Percentiles rank a stretch among this genome's conserved stretches.
Evolutionary conservation across 2,113 vertebrate species (phyloP).

Genomic region (Diadophis punctatus): DNA sequence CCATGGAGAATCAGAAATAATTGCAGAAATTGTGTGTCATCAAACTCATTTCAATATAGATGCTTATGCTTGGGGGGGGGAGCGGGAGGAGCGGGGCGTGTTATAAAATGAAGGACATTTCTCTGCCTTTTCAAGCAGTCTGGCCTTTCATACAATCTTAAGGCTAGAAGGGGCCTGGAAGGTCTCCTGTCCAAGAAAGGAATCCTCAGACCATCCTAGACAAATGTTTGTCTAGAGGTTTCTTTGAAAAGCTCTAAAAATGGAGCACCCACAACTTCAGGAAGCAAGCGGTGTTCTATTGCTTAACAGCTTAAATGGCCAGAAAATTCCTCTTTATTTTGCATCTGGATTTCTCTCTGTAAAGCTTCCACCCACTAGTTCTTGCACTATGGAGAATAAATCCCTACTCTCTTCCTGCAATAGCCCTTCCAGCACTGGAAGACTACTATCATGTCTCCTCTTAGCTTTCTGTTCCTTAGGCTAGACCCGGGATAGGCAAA

Average conservation of each 20-base stretch:
- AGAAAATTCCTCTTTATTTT: background rate
- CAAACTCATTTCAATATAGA: slow-evolving; percentile 34
- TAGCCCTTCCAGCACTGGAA: background rate
- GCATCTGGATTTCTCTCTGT: background rate
- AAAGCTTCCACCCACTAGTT: background rate
- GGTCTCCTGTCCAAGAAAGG: background rate
- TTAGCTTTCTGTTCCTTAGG: background rate
- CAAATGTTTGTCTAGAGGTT: background rate
- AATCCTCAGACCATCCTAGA: background rate
- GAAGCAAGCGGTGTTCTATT: background rate
- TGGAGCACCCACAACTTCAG: background rate
- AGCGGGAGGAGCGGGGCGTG: background rate
- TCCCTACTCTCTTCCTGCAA: background rate
- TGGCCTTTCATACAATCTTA: background rate
- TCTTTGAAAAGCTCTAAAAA: background rate
- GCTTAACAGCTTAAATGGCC: background rate
- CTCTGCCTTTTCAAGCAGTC: background rate
- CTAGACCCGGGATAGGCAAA: too few relatives aligned
- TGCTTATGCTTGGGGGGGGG: background rate
- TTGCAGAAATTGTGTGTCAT: slow-evolving; percentile 42
- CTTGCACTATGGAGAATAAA: background rate
- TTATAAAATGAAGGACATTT: slow-evolving; percentile 35
- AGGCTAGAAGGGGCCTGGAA: background rate
- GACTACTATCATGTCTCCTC: background rate
- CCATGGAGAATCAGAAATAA: slow-evolving; percentile 51